Conservation (phyloP, 2,888 invertebrate genomes). For the Bellardia bayeri region DNA sequence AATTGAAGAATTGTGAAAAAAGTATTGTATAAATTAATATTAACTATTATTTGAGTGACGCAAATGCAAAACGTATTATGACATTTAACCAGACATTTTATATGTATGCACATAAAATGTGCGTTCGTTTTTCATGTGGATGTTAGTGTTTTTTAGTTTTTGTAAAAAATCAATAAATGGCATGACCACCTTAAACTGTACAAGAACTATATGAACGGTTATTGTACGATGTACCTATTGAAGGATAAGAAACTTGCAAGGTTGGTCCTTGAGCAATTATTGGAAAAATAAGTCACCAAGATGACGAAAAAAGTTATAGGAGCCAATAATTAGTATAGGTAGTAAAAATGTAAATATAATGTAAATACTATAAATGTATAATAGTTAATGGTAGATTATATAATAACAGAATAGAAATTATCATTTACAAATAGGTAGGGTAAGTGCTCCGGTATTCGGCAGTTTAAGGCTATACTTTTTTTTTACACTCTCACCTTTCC, state of each 20-base stretch:
- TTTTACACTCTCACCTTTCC: too few species aligned
- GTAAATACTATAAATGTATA: too few species aligned
- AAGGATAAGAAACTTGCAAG: conserved; percentile 1
- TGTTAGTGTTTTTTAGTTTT: conserved; percentile 29
- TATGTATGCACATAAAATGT: background rate
- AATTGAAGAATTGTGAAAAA: too few species aligned
- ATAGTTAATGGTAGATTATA: too few species aligned
- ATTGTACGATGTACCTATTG: background rate
- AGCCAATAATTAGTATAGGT: too few species aligned
- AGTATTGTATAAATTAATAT: too few species aligned
- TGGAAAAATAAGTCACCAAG: background rate
- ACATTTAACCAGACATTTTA: conserved; percentile 26
- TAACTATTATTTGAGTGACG: conserved; percentile 3
- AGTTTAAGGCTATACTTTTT: too few species aligned
- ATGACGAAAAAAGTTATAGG: too few species aligned
- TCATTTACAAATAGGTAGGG: too few species aligned
- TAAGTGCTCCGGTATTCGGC: too few species aligned
- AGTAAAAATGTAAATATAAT: background rate
- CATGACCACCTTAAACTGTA: conserved; percentile 35
- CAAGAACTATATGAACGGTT: background rate
- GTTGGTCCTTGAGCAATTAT: background rate
- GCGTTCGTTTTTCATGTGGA: background rate
- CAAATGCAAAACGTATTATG: background rate
- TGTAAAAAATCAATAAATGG: conserved; percentile 46
- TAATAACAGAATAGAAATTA: too few species aligned